Evolutionary conservation across 2,113 vertebrate species (phyloP), one percentile per base, ranked within the genome.

Genomic region (Pseudolaguvia tuberculata): DNA sequence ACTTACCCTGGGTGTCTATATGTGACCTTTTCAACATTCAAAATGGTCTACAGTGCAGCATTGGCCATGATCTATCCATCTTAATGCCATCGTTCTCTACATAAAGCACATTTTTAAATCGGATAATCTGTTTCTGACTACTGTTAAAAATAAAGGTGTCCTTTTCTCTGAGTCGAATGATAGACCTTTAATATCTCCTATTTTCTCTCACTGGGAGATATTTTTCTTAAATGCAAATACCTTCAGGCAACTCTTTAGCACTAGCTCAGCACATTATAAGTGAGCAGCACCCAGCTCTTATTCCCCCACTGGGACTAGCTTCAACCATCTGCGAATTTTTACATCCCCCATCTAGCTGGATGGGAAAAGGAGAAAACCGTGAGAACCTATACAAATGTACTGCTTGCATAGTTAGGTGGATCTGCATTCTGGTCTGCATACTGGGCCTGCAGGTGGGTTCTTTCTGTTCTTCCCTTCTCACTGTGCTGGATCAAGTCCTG

Each of bases 341-440:
- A 29, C 63, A 67, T 67, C 45, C 63, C 63, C 63, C 14, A 14
- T 50, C 21, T 29, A 50, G 45, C 23, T 50, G 63, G 25, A 42
- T 5, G 4, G 4, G 8, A 42, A 42, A 35, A 35, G 6, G 3
- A 35, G 31, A 35, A 35, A 35, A 4, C 31, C 14, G 14, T 48
- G 27, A 27, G 15, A 4, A 15, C 3, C 39, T 11, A 15, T 50
- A 21, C 45, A 48, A 17, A 25, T 66, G 8, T 18, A 1, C 9
- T 50, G 63, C 63, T 67, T 14, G n/a, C n/a, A 23, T 21, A 39
- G n/a, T 45, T 63, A 29, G 61, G 35, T 45, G 12, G 35, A 35
- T 39, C 31, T 63, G 12, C 10, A 20, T 63, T 63, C 4, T 31
- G 27, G 13, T 35, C 17, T 4, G 8, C 57, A 59, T 59, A 59